Evolutionary conservation across 1,140 invertebrate genomes (phyloP).

Genomic region (Drosophila albomicans): DNA sequence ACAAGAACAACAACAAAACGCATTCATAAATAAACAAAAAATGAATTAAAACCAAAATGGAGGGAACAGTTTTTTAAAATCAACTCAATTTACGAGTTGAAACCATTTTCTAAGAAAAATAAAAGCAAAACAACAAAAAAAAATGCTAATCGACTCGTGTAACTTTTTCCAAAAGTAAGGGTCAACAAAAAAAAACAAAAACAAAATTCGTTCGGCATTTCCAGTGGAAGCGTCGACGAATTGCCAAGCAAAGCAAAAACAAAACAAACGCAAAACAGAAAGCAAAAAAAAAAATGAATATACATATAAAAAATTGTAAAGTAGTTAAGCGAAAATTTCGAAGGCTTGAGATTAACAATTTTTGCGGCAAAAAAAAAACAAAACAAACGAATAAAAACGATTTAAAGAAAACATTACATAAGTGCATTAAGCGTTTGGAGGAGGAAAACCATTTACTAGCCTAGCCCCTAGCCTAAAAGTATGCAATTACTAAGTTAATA

Average conservation of each 20-base stretch:
- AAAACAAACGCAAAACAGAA: conserved; percentile 22
- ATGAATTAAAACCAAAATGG: conserved; percentile 80
- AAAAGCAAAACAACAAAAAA: conserved; percentile 45
- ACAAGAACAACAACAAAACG: conserved; percentile 43
- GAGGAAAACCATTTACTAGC: conserved; percentile 74
- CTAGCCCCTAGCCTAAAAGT: conserved; percentile 70
- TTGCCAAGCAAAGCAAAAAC: conserved; percentile 7
- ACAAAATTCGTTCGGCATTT: background rate
- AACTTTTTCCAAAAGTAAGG: too few relatives aligned
- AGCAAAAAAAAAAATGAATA: background rate
- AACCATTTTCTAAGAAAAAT: conserved; percentile 71
- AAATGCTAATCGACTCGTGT: background rate
- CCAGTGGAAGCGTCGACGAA: conserved; percentile 6
- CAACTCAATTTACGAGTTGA: conserved; percentile 77
- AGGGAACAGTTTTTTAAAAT: conserved; percentile 79
- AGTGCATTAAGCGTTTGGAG: conserved; percentile 73
- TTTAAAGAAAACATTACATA: conserved; percentile 59
- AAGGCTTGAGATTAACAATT: conserved; percentile 49
- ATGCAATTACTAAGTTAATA: conserved; percentile 80
- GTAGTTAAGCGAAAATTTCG: conserved; percentile 55
- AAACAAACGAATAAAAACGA: conserved; percentile 7
- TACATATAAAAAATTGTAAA: conserved; percentile 35
- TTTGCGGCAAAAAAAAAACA: conserved; percentile 28
- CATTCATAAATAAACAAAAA: conserved; percentile 64
- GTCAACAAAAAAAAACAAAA: conserved; percentile 32